Evolutionary conservation across 2,113 vertebrate genomes (phyloP), one percentile per base, ranked within the genome.

Genomic region (Etia nguti): DNA sequence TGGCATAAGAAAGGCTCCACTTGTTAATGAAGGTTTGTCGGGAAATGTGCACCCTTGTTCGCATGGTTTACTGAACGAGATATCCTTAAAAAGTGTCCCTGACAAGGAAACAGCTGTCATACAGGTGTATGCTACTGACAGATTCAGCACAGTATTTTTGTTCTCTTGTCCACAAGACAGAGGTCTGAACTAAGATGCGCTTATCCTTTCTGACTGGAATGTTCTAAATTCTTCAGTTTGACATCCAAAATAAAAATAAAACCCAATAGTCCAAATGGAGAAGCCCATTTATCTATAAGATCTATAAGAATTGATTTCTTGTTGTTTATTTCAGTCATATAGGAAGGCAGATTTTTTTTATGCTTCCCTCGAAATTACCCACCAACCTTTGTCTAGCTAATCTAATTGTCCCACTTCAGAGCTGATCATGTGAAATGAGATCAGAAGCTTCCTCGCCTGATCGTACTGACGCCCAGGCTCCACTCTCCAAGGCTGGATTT

Each of bases 351-450:
- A 31, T 20, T 54, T 84, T 55, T 18, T 12, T 18, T 6, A 83
- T n/a, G 68, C 55, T 79, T 83, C 62, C 59, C 36, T 83, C 75
- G 31, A 84, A 60, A 80, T 83, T 65, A 52, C 36, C 54, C 59
- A 84, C 54, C 50, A 83, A 83, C 80, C 83, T 82, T 77, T 88
- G 89, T 90, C 83, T 41, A 34, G 82, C 73, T 90, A 92, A 95
- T 93, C 90, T 92, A 89, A 93, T 90, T 57, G 90, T 92, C 91
- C 93, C 88, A 92, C 89, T 93, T 94, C 85, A 89, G 79, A 86
- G 92, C 92, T 92, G 91, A 94, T 94, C 85, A 81, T 87, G 91
- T 91, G 84, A 95, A 91, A 95, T 90, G 56, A 93, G 93, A 95
- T 90, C 92, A 95, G 92, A 89, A 90, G 89, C 92, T 90, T 92